These are phyloP conservation scores for Belonocnema kinseyi DNA, from an alignment of 1,140 invertebrate species.

Conservation along the genomic window DNA sequence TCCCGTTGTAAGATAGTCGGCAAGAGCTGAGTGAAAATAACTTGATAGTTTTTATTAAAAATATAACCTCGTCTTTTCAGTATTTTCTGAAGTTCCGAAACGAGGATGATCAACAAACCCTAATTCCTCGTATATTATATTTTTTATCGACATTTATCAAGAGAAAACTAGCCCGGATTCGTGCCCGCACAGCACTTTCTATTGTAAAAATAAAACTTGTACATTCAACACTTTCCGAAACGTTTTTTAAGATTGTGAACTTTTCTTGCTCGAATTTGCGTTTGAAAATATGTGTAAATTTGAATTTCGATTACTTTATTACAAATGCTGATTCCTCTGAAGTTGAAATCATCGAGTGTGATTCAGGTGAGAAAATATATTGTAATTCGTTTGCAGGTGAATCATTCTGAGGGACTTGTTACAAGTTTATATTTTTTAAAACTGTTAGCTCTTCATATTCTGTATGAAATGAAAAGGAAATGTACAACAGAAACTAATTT, in stretches of 20 bases:
- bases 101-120: conserved; percentile 12
- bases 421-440: too few relatives aligned
- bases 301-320: too few relatives aligned
- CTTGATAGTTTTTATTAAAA: background rate
- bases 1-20: background rate
- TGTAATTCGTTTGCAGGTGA: too few relatives aligned
- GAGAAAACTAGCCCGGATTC: background rate
- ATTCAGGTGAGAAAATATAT: too few relatives aligned
- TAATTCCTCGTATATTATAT: conserved; percentile 19
- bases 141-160: conserved; percentile 11
- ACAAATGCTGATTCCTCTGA: too few relatives aligned
- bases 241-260: conserved; percentile 8
- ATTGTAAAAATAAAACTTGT: conserved; percentile 20
- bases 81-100: conserved; percentile 22
- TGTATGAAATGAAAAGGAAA: too few relatives aligned
- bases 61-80: conserved; percentile 7
- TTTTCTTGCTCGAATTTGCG: conserved; percentile 14
- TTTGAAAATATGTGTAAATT: background rate
- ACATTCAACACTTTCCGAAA: background rate
- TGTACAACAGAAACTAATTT: too few relatives aligned
- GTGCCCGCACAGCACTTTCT: conserved; percentile 15
- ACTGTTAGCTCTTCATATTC: too few relatives aligned
- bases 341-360: too few relatives aligned
- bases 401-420: too few relatives aligned
- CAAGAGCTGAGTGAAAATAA: background rate